A percentile compares a stretch with the other conserved stretches of the same genome.
Evolutionary conservation across 2,888 invertebrate genomes (phyloP).

Genomic region (Plebejus argus): DNA sequence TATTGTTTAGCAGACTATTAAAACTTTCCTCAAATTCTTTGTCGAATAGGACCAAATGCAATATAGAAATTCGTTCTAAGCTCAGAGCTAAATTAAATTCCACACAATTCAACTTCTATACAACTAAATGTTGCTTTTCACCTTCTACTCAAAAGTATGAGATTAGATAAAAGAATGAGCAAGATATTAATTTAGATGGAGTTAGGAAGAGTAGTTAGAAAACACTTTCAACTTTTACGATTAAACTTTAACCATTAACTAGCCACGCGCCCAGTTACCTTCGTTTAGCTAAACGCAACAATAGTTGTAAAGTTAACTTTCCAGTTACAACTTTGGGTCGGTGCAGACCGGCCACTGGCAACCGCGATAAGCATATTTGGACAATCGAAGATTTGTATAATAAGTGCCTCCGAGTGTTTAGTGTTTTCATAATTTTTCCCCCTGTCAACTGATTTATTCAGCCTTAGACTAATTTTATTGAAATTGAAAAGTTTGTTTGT

Average conservation of each 20-base stretch:
- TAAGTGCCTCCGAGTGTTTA: too few species aligned
- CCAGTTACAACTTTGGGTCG: conserved; percentile 32
- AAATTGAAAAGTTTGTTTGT: too few species aligned
- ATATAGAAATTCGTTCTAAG: not conserved
- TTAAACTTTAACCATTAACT: conserved; percentile 60
- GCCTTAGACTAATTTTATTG: too few species aligned
- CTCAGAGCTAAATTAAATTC: conserved; percentile 8
- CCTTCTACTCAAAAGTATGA: not conserved
- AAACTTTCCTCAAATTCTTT: conserved; percentile 1
- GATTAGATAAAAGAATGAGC: not conserved
- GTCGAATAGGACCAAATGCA: not conserved
- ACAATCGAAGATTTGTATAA: not conserved
- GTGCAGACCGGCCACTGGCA: not conserved
- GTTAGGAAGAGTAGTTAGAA: conserved; percentile 21
- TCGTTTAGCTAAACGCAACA: conserved; percentile 54
- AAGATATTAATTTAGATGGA: not conserved
- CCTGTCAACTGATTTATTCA: too few species aligned
- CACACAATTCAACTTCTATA: conserved; percentile 2
- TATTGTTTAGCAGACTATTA: not conserved
- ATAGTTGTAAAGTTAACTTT: conserved; percentile 33
- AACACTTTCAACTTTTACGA: conserved; percentile 48
- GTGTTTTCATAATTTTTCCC: too few species aligned
- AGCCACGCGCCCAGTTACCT: conserved; percentile 54
- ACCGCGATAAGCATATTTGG: not conserved
- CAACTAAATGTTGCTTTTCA: not conserved